Percentiles rank a stretch among this genome's conserved stretches.
These are phyloP conservation scores for Lasioglossum vierecki DNA, from an alignment of 2,888 invertebrate genomes.

Conservation along the genomic window DNA sequence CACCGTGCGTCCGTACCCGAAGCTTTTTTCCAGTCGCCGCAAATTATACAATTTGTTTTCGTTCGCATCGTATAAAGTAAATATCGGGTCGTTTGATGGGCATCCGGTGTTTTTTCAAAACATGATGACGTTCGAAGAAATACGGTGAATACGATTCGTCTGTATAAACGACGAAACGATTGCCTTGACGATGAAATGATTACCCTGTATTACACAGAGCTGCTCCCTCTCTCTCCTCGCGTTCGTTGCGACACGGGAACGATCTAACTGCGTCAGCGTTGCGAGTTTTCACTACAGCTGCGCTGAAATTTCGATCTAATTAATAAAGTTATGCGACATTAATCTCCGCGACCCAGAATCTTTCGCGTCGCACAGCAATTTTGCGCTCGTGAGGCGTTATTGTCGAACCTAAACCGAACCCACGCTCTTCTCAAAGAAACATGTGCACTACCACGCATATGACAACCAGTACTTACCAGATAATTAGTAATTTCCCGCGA, in stretches of 20 bases:
- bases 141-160: background rate
- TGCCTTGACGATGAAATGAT: background rate
- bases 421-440: background rate
- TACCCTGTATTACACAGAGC: background rate
- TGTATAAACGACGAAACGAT: background rate
- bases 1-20: background rate
- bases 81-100: background rate
- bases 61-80: background rate
- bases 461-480: background rate
- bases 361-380: constrained; percentile 15
- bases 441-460: background rate
- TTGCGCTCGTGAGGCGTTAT: background rate
- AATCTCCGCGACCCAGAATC: constrained; percentile 14
- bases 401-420: background rate
- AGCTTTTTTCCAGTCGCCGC: background rate
- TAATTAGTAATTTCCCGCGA: background rate
- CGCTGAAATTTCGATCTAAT: constrained; percentile 6
- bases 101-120: background rate
- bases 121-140: background rate
- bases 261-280: background rate
- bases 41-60: background rate
- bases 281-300: background rate
- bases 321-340: constrained; percentile 22
- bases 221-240: background rate
- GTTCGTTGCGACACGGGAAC: background rate